Conservation (phyloP, 2,113 vertebrate genomes). For the Donacobius atricapilla region DNA sequence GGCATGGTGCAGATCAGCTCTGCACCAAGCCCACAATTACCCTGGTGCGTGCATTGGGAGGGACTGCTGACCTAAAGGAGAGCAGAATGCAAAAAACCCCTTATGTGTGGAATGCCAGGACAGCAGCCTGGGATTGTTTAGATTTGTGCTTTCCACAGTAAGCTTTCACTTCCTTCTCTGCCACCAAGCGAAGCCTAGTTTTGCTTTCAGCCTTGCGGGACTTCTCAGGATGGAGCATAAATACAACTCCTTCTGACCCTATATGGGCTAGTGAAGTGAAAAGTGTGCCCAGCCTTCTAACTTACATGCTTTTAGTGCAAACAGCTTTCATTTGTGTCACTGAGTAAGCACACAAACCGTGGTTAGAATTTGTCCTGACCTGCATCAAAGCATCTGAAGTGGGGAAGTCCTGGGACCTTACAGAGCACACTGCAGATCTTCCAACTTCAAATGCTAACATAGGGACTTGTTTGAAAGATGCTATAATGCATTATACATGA, state of each 20-base stretch:
- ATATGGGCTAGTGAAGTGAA: not conserved
- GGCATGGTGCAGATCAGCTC: accelerated
- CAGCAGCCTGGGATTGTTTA: not conserved
- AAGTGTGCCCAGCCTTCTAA: not conserved
- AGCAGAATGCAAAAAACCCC: not conserved
- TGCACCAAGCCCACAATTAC: not conserved
- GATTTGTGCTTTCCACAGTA: not conserved
- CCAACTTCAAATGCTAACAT: not conserved
- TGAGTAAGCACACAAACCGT: not conserved
- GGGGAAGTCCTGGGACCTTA: not conserved
- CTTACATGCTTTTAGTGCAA: not conserved
- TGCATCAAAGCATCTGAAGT: not conserved
- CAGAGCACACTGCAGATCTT: not conserved
- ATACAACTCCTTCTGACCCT: not conserved
- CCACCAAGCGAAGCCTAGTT: not conserved
- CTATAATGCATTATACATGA: not conserved
- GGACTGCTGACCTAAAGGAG: not conserved
- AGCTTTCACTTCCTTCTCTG: not conserved
- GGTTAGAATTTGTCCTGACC: not conserved
- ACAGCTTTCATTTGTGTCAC: not conserved
- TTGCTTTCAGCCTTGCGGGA: not conserved
- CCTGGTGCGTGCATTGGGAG: no score
- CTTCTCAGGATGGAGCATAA: not conserved
- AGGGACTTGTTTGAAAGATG: not conserved
- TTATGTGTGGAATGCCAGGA: accelerated